These are phyloP conservation scores for Myodes glareolus DNA, from an alignment of 2,113 vertebrate species.

Conservation along the genomic window DNA sequence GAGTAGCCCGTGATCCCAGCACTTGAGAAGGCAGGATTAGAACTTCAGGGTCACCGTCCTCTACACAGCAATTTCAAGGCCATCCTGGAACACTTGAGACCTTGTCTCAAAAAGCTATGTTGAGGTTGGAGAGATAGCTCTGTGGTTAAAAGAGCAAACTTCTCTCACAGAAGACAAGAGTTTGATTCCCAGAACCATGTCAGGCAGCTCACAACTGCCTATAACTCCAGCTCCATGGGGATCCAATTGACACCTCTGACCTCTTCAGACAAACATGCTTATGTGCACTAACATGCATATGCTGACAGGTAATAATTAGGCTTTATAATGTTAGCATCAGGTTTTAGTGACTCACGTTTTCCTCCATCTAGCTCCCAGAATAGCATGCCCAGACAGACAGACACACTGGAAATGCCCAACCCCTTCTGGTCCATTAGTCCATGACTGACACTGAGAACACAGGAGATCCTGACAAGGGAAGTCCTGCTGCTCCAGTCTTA, in stretches of 20 bases:
- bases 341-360: background rate
- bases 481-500: background rate
- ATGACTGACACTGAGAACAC: background rate
- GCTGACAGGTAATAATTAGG: background rate
- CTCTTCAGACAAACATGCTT: no score
- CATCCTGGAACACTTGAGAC: background rate
- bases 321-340: background rate
- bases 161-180: background rate
- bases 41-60: background rate
- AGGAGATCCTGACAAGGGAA: background rate
- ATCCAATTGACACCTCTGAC: background rate
- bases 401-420: background rate
- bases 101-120: background rate
- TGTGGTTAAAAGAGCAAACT: background rate
- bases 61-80: background rate
- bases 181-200: background rate
- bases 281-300: background rate
- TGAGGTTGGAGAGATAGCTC: background rate
- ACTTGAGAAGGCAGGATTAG: background rate
- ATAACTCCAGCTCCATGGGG: background rate
- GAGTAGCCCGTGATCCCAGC: background rate
- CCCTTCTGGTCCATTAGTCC: background rate
- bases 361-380: background rate
- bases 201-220: background rate
- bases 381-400: background rate